Evolutionary conservation across 2,888 invertebrate species (phyloP), one percentile per base, ranked within the genome.

Genomic region (Drosophila nr. medialis): DNA sequence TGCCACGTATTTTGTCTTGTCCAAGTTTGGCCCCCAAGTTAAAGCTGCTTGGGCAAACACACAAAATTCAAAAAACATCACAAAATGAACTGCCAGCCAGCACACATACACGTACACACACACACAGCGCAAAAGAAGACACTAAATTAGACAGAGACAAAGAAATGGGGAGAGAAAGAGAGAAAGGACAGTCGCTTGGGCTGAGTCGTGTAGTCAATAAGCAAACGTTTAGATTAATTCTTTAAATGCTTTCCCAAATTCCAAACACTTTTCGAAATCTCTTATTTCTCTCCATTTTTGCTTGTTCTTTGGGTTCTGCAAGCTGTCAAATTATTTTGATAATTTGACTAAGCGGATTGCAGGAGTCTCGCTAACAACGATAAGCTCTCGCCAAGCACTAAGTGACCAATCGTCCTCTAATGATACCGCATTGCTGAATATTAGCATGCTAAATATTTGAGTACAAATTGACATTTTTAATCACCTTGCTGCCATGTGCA

Each of bases 11-110:
- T 70, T 63, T 27, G 45, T 51, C 29, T 63, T 58, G 34, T 38
- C 51, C 71, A 63, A 60, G 50, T 71, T 62, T 18, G 27, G 63
- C 48, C 50, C 54, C 42, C 58, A 56, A 64, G 42, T 49, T 32
- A 80, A 75, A 77, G 82, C 77, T 79, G 66, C 80, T 80, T 81
- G 68, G 64, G 64, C 69, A 70, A 77, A 64, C 66, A 70, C 64
- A 42, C 63, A 70, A 66, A 66, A 72, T 56, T 68, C 70, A 75
- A 81, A 75, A 62, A 75, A 64, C 66, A 72, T 60, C 60, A 55
- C 55, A 72, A 68, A 75, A 69, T 80, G 70, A 77, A 75, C 80
- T 56, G 72, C 59, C 63, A 48, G 8, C 49, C 49, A 29, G 59
- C 48, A 53, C 49, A 61, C 27, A 29, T 10, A 48, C 21, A 55